Evolutionary conservation across 2,113 vertebrate species (phyloP).

Genomic region (Hippocampus zosterae): DNA sequence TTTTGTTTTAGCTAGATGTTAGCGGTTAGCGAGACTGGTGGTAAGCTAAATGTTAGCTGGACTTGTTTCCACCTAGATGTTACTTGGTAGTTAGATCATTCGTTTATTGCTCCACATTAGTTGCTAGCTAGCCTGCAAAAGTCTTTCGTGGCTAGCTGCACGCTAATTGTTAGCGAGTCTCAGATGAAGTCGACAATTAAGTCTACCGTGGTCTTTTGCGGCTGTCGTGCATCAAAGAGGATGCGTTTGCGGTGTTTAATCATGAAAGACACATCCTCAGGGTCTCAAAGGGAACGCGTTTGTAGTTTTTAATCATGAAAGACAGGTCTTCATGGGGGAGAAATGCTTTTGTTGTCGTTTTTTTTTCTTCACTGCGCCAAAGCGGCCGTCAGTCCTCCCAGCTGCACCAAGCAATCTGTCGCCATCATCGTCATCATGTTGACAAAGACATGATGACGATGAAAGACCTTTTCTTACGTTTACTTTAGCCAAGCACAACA

Average conservation of each 20-base stretch:
- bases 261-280: slow-evolving; percentile 33
- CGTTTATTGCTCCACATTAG: neutral
- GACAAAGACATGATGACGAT: neutral
- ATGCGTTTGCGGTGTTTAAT: slow-evolving; percentile 58
- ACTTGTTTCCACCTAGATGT: neutral
- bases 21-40: neutral
- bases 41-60: neutral
- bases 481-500: neutral
- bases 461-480: neutral
- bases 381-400: slow-evolving; percentile 38
- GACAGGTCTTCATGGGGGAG: neutral
- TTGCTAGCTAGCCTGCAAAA: neutral
- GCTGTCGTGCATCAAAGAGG: slow-evolving; percentile 22
- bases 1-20: neutral
- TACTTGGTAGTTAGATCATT: neutral
- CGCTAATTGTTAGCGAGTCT: neutral
- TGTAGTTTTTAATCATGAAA: slow-evolving; percentile 54
- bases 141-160: neutral
- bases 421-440: neutral
- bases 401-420: slow-evolving; percentile 4
- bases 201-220: neutral
- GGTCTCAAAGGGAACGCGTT: neutral
- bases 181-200: neutral
- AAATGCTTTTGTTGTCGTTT: neutral
- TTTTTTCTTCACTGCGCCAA: slow-evolving; percentile 39